phyloP scores from a whole-genome alignment of 2,888 invertebrate species.

The Latrodectus hesperus region DNA sequence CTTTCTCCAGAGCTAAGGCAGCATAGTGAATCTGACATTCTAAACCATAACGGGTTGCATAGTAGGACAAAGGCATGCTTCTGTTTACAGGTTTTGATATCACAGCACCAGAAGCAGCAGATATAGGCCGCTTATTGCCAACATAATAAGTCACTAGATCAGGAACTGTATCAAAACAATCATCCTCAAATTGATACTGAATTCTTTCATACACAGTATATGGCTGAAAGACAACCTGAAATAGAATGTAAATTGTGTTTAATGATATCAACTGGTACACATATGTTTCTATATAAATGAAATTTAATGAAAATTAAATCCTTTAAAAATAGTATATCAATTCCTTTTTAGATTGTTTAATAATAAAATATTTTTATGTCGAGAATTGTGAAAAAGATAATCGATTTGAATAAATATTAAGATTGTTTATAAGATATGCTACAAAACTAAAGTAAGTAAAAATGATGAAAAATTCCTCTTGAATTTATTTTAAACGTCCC shows the following conservation, averaged over 20 bases:
- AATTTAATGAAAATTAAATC: too few species aligned
- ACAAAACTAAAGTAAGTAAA: too few species aligned
- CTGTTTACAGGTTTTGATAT: slow-evolving; percentile 90
- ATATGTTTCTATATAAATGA: too few species aligned
- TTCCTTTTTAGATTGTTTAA: too few species aligned
- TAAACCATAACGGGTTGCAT: slow-evolving; percentile 80
- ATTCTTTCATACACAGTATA: slow-evolving; percentile 93
- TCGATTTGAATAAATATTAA: too few species aligned
- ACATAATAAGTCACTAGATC: slow-evolving; percentile 95
- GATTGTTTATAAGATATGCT: too few species aligned
- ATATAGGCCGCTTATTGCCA: slow-evolving; percentile 91
- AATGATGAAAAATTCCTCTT: too few species aligned
- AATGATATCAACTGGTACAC: too few species aligned
- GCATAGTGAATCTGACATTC: slow-evolving; percentile 70
- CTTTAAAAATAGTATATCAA: too few species aligned
- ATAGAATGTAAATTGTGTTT: slow-evolving; percentile 11
- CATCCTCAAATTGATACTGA: slow-evolving; percentile 95
- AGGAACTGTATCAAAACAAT: slow-evolving; percentile 92
- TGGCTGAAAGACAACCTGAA: slow-evolving; percentile 86
- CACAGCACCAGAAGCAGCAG: slow-evolving; percentile 89
- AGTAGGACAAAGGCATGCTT: slow-evolving; percentile 81
- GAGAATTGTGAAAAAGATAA: too few species aligned
- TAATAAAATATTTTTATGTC: too few species aligned
- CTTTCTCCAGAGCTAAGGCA: slow-evolving; percentile 65
- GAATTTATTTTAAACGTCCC: too few species aligned